phyloP scores from a whole-genome alignment of 2,113 vertebrate species.

The Halichoeres trimaculatus region DNA sequence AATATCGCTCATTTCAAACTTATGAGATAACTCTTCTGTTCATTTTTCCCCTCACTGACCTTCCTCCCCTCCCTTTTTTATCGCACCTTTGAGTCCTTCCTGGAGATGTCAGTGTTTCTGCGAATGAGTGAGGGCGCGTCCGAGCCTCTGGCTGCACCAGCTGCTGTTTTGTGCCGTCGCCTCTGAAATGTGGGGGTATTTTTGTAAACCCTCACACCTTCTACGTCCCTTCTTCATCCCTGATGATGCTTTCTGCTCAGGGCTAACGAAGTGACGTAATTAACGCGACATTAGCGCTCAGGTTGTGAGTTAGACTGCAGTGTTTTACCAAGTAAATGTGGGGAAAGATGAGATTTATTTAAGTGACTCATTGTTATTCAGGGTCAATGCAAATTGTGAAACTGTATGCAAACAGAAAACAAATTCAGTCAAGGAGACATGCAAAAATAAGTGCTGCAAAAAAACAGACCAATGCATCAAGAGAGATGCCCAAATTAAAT shows the following conservation, averaged over 20 bases:
- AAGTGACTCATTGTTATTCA: no score
- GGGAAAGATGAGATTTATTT: no score
- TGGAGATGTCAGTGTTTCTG: constrained; percentile 33
- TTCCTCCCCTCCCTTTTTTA: no score
- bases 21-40: neutral
- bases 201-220: constrained; percentile 23
- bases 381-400: no score
- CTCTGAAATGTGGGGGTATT: constrained; percentile 50
- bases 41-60: no score
- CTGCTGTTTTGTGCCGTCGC: constrained; percentile 43
- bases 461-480: no score
- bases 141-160: constrained; percentile 27
- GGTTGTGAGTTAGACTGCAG: constrained; percentile 24
- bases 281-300: constrained; percentile 41
- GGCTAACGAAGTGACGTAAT: constrained; percentile 58
- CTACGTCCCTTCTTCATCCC: constrained; percentile 15
- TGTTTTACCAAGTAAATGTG: constrained; percentile 13
- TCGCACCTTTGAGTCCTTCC: no score
- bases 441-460: no score
- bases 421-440: no score
- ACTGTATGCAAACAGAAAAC: no score
- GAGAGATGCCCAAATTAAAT: no score
- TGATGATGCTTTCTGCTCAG: neutral
- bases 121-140: neutral
- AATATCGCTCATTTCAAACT: no score